Evolutionary conservation across 2,888 invertebrate species (phyloP), one percentile per base, ranked within the genome.

Genomic region (Pristionchus arcanus): DNA sequence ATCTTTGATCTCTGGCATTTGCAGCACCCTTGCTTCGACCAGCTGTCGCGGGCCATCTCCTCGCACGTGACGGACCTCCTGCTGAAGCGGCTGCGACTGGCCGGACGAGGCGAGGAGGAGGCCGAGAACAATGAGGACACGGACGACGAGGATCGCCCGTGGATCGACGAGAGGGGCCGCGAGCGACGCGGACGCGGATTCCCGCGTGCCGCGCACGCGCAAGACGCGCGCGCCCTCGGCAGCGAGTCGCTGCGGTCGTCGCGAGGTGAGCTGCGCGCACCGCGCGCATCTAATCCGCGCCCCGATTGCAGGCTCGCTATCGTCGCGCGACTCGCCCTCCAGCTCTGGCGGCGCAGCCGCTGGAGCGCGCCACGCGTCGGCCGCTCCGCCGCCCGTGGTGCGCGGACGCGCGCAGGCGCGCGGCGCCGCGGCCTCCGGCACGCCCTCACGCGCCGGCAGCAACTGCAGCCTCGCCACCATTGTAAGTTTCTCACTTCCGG

Each of bases 11-110:
- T 81, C n/a, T 81, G 28, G 3, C 25, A 42, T 74, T 31, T 11
- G 37, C 55, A 71, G 74, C 87, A 89, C 31, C 89, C 89, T n/a
- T 89, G 89, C 89, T 89, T 89, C 84, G 89, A 89, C n/a, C 84
- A 89, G 34, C 68, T 89, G 53, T 81, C 83, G 13, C 84, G 89
- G 1, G 89, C 89, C 71, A 89, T 89, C 71, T 83, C 89, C 71
- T 84, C 83, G 28, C 89, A 89, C 66, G 81, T 89, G 25, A 89
- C 89, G 7, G 89, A 89, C 34, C 83, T 89, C 9, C 85, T 89
- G 11, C 84, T 89, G 68, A 16, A 28, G 25, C 66, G 89, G 16
- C 85, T 89, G 53, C 37, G 68, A 28, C 31, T 84, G 9, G 42
- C 81, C 15, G 34, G 59, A 0, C 16, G 68, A 66, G 42, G 63